phyloP scores from a whole-genome alignment of 1,140 invertebrate species.

The Oreohelix idahoensis region DNA sequence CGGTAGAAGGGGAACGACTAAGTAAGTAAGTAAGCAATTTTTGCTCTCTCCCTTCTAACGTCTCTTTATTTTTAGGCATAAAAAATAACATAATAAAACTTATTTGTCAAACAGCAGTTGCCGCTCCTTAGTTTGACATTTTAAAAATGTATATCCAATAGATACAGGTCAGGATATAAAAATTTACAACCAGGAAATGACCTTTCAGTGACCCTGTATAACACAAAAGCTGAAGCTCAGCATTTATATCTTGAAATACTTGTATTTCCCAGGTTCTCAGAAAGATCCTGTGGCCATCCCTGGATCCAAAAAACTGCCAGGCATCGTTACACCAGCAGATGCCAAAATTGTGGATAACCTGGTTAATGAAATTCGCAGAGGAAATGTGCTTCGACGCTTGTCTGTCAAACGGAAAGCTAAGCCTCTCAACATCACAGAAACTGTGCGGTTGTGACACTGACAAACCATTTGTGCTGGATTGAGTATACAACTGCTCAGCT shows the following conservation, averaged over 20 bases:
- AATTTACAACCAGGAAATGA: too few relatives aligned
- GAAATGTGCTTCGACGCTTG: conserved; percentile 64
- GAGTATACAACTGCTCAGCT: not conserved
- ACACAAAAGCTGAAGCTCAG: not conserved
- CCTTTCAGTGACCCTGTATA: too few relatives aligned
- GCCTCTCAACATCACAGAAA: conserved; percentile 32
- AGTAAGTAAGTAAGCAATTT: too few relatives aligned
- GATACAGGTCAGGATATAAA: too few relatives aligned
- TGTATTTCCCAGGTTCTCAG: conserved; percentile 3
- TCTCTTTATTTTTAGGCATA: too few relatives aligned
- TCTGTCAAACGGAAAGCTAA: conserved; percentile 59
- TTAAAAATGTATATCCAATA: too few relatives aligned
- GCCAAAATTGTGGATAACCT: conserved; percentile 67
- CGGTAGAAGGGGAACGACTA: too few relatives aligned
- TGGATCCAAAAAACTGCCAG: conserved; percentile 24
- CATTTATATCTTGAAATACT: not conserved
- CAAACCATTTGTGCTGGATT: not conserved
- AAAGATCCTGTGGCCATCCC: conserved; percentile 10
- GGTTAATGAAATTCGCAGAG: conserved; percentile 65
- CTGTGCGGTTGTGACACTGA: conserved; percentile 30
- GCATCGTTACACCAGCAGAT: conserved; percentile 20
- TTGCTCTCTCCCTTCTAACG: too few relatives aligned
- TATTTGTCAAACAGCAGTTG: too few relatives aligned
- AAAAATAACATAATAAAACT: too few relatives aligned
- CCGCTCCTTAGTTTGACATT: too few relatives aligned